These are phyloP conservation scores for Eustalomyia histrio DNA, from an alignment of 2,888 invertebrate genomes.

Conservation along the genomic window DNA sequence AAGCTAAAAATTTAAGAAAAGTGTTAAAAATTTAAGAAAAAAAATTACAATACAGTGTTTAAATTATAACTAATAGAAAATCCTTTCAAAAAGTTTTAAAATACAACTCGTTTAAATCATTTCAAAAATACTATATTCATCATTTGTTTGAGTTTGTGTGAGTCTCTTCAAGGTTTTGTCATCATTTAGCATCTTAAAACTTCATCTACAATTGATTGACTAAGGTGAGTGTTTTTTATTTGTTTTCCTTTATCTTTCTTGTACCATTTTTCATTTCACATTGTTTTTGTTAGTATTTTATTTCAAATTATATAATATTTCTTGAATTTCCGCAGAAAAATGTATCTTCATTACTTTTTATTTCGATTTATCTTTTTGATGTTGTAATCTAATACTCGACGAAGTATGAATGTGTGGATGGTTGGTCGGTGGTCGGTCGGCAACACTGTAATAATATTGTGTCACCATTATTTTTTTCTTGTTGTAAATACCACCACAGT, in stretches of 20 bases:
- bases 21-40: not conserved
- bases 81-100: not conserved
- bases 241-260: not conserved
- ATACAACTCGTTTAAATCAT: not conserved
- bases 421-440: not conserved
- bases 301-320: conserved; percentile 21
- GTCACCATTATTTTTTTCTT: conserved; percentile 29
- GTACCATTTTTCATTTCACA: not conserved
- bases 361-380: conserved; percentile 29
- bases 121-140: not conserved
- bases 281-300: not conserved
- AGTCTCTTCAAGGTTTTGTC: not conserved
- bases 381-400: conserved; percentile 44
- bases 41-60: not conserved
- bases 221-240: conserved; percentile 49
- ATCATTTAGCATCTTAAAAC: conserved; percentile 5
- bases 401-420: not conserved
- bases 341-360: conserved; percentile 13
- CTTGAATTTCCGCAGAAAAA: not conserved
- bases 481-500: conserved; percentile 12
- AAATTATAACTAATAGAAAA: not conserved
- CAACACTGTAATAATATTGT: conserved; percentile 41
- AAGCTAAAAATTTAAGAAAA: not conserved
- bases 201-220: conserved; percentile 32
- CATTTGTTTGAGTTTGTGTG: not conserved